phyloP scores from a whole-genome alignment of 2,888 invertebrate genomes.

The Lithosia quadra region DNA sequence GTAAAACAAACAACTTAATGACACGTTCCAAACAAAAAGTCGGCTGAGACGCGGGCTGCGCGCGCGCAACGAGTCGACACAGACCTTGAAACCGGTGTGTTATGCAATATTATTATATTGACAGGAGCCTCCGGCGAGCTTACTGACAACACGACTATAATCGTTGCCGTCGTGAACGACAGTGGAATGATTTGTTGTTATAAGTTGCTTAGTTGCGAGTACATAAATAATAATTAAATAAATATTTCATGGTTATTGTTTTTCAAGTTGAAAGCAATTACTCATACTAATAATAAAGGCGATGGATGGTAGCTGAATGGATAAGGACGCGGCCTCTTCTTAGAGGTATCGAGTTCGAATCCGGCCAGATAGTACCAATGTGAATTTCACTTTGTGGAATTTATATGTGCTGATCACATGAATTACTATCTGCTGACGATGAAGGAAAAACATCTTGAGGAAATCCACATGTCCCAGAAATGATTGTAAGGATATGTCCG shows the following conservation, averaged over 20 bases:
- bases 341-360: too few species aligned
- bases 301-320: too few species aligned
- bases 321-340: too few species aligned
- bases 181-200: constrained; percentile 12
- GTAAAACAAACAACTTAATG: constrained; percentile 22
- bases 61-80: constrained; percentile 49
- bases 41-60: constrained; percentile 23
- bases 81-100: constrained; percentile 55
- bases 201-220: background rate
- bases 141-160: constrained; percentile 14
- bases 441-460: too few species aligned
- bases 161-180: background rate
- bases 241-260: constrained; percentile 9
- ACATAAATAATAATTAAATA: constrained; percentile 8
- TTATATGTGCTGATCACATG: too few species aligned
- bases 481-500: too few species aligned
- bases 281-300: background rate
- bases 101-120: constrained; percentile 53
- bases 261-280: background rate
- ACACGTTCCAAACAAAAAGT: constrained; percentile 33
- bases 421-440: too few species aligned
- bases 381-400: too few species aligned
- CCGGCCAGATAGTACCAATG: too few species aligned
- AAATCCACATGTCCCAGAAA: too few species aligned
- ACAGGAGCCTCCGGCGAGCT: constrained; percentile 36